Evolutionary conservation across 2,888 invertebrate genomes (phyloP).

Genomic region (Panopea generosa): DNA sequence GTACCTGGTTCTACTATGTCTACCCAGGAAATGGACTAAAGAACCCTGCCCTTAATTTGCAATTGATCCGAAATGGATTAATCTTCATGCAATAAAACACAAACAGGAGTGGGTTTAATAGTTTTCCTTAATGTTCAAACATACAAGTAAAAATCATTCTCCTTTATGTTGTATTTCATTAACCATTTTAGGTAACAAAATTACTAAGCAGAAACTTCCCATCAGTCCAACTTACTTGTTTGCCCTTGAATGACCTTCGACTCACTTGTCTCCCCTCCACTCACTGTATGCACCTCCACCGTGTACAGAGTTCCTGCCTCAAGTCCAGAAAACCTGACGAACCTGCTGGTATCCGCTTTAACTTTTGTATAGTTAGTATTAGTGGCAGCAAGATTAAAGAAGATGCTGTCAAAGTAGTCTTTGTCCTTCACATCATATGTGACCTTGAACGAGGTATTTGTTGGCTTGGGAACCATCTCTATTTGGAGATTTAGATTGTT

Average conservation of each 20-base stretch:
- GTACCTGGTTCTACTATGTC: too few relatives aligned
- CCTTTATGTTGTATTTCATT: too few relatives aligned
- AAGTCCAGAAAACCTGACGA: conserved; percentile 65
- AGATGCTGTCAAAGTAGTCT: conserved; percentile 69
- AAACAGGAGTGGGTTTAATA: too few relatives aligned
- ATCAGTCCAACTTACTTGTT: conserved; percentile 65
- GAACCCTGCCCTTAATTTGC: too few relatives aligned
- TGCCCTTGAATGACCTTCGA: conserved; percentile 50
- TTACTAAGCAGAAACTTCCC: too few relatives aligned
- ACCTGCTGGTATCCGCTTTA: conserved; percentile 49
- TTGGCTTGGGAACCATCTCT: conserved; percentile 10
- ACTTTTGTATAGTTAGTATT: conserved; percentile 47
- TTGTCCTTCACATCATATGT: conserved; percentile 53
- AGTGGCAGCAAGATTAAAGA: conserved; percentile 57
- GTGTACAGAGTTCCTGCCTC: conserved; percentile 67
- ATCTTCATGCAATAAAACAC: too few relatives aligned
- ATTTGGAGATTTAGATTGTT: conserved; percentile 32
- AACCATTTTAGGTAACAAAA: too few relatives aligned
- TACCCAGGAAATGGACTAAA: too few relatives aligned
- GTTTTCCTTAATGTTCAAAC: too few relatives aligned
- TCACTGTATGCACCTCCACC: conserved; percentile 67
- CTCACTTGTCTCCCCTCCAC: conserved; percentile 64
- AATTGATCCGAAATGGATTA: too few relatives aligned
- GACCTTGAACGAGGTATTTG: conserved; percentile 55
- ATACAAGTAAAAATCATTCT: too few relatives aligned